These are phyloP conservation scores for Tapirus indicus DNA, from an alignment of 2,797 vertebrate genomes.

Conservation along the genomic window DNA sequence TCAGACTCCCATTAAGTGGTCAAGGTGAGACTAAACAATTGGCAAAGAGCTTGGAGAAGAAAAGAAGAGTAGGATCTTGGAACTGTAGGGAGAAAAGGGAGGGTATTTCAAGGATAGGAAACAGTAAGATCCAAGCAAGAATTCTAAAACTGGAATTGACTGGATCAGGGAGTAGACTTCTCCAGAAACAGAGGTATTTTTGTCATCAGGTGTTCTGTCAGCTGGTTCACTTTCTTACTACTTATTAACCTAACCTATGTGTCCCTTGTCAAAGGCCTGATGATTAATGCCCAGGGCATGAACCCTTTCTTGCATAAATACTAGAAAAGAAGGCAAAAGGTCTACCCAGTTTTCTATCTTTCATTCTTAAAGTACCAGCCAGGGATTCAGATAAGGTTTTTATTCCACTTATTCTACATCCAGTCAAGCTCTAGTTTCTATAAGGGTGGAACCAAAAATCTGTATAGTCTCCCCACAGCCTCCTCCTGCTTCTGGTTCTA, in stretches of 20 bases:
- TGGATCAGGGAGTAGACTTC: neutral
- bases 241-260: constrained; percentile 1
- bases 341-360: neutral
- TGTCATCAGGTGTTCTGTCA: neutral
- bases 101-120: neutral
- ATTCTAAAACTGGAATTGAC: neutral
- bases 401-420: neutral
- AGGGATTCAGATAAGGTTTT: neutral
- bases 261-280: neutral
- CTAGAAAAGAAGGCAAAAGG: constrained; percentile 18
- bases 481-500: neutral
- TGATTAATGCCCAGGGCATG: neutral
- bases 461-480: neutral
- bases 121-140: neutral
- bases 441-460: neutral
- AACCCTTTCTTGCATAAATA: constrained; percentile 23
- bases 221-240: neutral
- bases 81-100: neutral
- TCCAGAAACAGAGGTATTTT: neutral
- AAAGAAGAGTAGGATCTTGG: neutral
- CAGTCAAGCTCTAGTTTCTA: neutral
- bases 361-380: neutral
- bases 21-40: neutral
- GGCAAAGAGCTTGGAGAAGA: neutral
- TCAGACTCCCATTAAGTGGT: neutral